Base-by-base conservation (phyloP, 1,140 invertebrate species). In the Reticulitermes speratus region DNA sequence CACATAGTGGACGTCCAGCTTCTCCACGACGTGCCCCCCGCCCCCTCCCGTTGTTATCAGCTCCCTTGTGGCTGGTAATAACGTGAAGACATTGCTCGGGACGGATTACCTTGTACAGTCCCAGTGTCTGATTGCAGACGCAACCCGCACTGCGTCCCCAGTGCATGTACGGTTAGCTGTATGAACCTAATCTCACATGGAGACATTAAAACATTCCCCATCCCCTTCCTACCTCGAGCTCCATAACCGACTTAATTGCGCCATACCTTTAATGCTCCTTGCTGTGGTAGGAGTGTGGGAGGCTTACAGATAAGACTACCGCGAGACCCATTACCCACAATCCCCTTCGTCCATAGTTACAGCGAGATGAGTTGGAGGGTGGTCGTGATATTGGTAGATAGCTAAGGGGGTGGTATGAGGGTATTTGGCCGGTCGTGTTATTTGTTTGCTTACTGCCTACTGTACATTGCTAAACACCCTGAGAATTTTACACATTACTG, bases 201-300 rank as follows among this genome's bases (percentile, higher is more conserved):
- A 85, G 44, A 55, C 85, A 85, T 85, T 45, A 69, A 85, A 59
- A 32, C 85, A 38, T 44, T 3, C 44, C 83, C 48, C 38, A 38
- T 38, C 38, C 38, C 48, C 44, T 44, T 55, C 48, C 59, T 25
- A 75, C 65, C 65, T 11, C 7, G 65, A 12, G 25, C 65, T 75
- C 59, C 85, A 85, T 85, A 85, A 85, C 44, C 16, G 85, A 85
- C 21, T 85, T 85, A 85, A 85, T 85, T 85, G 85, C 85, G 75
- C 69, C 69, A 32, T 55, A 85, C 85, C 85, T 85, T 44, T 85
- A 69, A 85, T 85, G 85, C 59, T 75, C 52, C 85, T 85, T 85
- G 85, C n/a, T 59, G 59, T 30, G 84, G 44, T 25, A 30, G 9
- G 25, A 21, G 19, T 48, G 48, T 25, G 83, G 83, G 9, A 8